phyloP scores from a whole-genome alignment of 2,888 invertebrate species.

The Synanthedon andrenaeformis region DNA sequence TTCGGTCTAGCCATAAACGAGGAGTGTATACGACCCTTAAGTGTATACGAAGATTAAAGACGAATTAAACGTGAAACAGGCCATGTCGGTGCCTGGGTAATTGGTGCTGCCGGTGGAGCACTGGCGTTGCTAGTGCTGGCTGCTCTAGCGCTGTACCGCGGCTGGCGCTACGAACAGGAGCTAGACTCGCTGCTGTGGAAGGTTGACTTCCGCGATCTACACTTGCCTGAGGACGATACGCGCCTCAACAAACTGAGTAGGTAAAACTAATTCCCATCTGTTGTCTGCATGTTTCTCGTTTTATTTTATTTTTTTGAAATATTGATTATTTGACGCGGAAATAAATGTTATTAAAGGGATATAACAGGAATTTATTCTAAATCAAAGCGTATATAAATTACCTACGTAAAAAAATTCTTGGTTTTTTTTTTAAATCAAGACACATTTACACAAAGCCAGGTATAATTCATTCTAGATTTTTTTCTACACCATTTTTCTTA shows the following conservation, averaged over 20 bases:
- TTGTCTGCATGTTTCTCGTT: slow-evolving; percentile 42
- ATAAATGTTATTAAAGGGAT: no score
- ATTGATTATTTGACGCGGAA: background rate
- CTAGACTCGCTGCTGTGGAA: slow-evolving; percentile 94
- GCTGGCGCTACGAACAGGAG: slow-evolving; percentile 95
- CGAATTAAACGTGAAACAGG: slow-evolving; percentile 50
- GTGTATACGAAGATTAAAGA: no score
- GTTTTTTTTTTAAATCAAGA: no score
- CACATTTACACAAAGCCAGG: no score
- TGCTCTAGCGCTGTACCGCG: slow-evolving; percentile 84
- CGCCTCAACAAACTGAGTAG: slow-evolving; percentile 66
- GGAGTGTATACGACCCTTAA: no score
- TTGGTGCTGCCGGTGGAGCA: slow-evolving; percentile 83
- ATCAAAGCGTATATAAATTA: no score
- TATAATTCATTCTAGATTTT: no score
- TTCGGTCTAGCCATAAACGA: no score
- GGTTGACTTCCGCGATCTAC: slow-evolving; percentile 91
- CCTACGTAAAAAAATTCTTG: no score
- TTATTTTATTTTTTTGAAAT: background rate
- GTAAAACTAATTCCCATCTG: slow-evolving; percentile 58
- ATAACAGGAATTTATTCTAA: no score
- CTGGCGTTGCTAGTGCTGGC: slow-evolving; percentile 77
- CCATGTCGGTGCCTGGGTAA: slow-evolving; percentile 85
- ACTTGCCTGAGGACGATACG: slow-evolving; percentile 70
- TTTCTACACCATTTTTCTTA: no score